Evolutionary conservation across 2,888 invertebrate genomes (phyloP), one percentile per base, ranked within the genome.

Genomic region (Chloroclysta siterata): DNA sequence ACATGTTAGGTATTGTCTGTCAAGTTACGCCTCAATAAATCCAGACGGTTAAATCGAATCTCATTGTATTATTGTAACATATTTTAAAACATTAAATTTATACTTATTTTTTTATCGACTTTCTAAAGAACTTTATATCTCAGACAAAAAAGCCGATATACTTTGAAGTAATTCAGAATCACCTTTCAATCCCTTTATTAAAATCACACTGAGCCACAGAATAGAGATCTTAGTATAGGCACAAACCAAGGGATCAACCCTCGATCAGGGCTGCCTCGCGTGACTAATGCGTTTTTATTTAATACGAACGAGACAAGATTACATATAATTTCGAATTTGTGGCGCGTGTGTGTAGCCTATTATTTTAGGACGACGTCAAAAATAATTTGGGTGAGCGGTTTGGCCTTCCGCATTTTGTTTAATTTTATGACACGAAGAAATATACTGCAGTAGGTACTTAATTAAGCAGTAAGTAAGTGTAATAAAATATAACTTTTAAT

Each of bases 231-330:
- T 7, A 33, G 33, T 33, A 5, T 5, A 17, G 6, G 54, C 14
- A 22, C 11, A 47, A 68, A 57, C 42, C 53, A 14, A 66, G 73
- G 75, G 73, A 68, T 52, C 59, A 56, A 54, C 74, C 77, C 73
- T 63, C 62, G 59, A 33, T 14, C 66, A 86, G 84, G 87, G 84
- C 60, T 83, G 82, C 63, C 70, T 84, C 82, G 84, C 85, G 84
- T 84, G 83, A 83, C 84, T 70, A 80, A 85, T 79, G 65, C 63
- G 44, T 72, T 81, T 80, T 81, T 81, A 80, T 81, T 81, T 82
- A 79, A 79, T 79, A 73, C 65, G 59, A 60, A 2, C 44, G 59
- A 69, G 69, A 75, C 75, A 76, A 80, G 72, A 78, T 68, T 72
- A 70, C 65, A 59, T 57, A 80, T 80, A 82, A 83, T 82, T 80